phyloP scores from a whole-genome alignment of 1,140 invertebrate species.

The Orius laevigatus region DNA sequence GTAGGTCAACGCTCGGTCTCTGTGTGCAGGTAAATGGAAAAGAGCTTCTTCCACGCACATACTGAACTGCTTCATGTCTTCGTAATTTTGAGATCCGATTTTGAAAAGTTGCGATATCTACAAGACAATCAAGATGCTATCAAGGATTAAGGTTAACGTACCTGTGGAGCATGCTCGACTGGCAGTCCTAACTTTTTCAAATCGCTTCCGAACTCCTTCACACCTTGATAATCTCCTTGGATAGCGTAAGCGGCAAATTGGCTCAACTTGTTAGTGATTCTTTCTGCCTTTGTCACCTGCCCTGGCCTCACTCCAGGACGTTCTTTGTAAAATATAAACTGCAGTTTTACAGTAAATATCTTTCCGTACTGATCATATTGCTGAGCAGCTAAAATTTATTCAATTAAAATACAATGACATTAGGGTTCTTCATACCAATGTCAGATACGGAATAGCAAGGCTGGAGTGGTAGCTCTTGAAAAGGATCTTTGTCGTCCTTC shows the following conservation, averaged over 20 bases:
- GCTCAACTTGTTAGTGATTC: slow-evolving; percentile 76
- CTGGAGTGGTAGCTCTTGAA: slow-evolving; percentile 83
- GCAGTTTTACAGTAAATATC: slow-evolving; percentile 96
- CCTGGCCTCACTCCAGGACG: slow-evolving; percentile 89
- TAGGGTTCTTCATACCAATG: slow-evolving; percentile 31
- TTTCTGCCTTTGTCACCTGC: slow-evolving; percentile 84
- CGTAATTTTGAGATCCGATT: slow-evolving; percentile 73
- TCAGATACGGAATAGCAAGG: slow-evolving; percentile 85
- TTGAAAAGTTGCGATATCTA: slow-evolving; percentile 92
- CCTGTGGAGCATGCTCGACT: slow-evolving; percentile 90
- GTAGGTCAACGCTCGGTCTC: slow-evolving; percentile 81
- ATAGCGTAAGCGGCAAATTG: slow-evolving; percentile 90
- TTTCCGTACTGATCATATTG: slow-evolving; percentile 98
- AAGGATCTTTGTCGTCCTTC: slow-evolving; percentile 73
- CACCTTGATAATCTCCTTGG: slow-evolving; percentile 78
- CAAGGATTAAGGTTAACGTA: slow-evolving; percentile 23
- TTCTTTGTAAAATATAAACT: slow-evolving; percentile 98
- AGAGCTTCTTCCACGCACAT: slow-evolving; percentile 76
- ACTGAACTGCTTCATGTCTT: slow-evolving; percentile 84
- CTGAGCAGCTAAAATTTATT: slow-evolving; percentile 50
- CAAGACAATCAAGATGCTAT: slow-evolving; percentile 13
- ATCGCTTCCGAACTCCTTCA: slow-evolving; percentile 83
- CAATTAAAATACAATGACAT: not conserved
- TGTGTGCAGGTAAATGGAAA: slow-evolving; percentile 63
- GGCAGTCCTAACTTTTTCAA: slow-evolving; percentile 85